A percentile compares a stretch with the other conserved stretches of the same genome.
phyloP scores from a whole-genome alignment of 1,140 invertebrate genomes.

The Araneus ventricosus region DNA sequence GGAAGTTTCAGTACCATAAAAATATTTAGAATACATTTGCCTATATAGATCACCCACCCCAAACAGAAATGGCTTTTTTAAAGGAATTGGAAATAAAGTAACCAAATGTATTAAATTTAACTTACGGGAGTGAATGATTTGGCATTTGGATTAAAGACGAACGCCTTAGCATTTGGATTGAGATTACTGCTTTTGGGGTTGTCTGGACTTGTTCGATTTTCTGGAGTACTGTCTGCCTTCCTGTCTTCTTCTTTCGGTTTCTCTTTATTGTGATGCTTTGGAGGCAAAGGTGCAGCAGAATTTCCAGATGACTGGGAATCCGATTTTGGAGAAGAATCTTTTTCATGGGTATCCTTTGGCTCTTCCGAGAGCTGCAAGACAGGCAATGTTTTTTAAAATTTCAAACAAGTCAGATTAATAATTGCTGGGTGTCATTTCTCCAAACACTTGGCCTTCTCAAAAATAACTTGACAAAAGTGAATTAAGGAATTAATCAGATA shows the following conservation, averaged over 20 bases:
- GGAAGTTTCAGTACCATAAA: too few species aligned
- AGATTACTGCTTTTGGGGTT: constrained; percentile 88
- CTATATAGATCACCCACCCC: too few species aligned
- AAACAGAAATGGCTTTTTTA: too few species aligned
- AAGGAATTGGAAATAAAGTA: too few species aligned
- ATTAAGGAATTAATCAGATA: too few species aligned
- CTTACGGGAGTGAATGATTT: constrained; percentile 92
- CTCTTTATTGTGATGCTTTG: constrained; percentile 57
- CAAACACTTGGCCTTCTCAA: not conserved
- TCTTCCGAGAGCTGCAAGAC: constrained; percentile 64
- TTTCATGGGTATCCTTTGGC: constrained; percentile 56
- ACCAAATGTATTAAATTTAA: too few species aligned
- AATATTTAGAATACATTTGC: too few species aligned
- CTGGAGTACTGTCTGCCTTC: constrained; percentile 13
- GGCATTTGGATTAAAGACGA: constrained; percentile 89
- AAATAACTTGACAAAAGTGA: too few species aligned
- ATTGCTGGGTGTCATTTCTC: not conserved
- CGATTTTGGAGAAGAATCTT: constrained; percentile 49
- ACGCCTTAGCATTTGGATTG: constrained; percentile 94
- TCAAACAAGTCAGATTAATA: not conserved
- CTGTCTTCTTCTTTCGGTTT: constrained; percentile 64
- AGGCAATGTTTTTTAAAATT: not conserved
- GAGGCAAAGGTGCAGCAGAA: constrained; percentile 3
- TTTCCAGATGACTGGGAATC: constrained; percentile 51
- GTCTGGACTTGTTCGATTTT: constrained; percentile 80